These are phyloP conservation scores for Tenthredo distinguenda DNA, from an alignment of 2,888 invertebrate species.

Conservation along the genomic window DNA sequence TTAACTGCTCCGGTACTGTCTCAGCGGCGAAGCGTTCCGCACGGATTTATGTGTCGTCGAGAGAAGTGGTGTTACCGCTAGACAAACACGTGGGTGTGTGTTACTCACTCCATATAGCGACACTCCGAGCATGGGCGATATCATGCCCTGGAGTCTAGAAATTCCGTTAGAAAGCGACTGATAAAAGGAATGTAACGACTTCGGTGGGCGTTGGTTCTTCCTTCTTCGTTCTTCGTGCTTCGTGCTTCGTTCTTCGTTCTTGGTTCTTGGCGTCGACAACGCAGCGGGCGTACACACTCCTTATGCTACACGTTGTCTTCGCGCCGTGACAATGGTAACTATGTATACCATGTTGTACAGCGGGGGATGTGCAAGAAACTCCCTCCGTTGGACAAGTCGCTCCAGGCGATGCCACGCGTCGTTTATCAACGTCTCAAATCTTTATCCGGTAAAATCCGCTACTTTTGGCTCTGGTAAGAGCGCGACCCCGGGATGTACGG, in stretches of 20 bases:
- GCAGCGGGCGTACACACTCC: constrained; percentile 11
- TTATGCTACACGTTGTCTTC: constrained; percentile 22
- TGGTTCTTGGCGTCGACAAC: neutral
- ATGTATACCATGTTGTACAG: constrained; percentile 12
- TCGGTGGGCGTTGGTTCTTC: constrained; percentile 39
- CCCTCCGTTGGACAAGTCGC: constrained; percentile 2
- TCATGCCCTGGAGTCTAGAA: constrained; percentile 44
- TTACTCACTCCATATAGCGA: constrained; percentile 22
- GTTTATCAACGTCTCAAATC: constrained; percentile 50
- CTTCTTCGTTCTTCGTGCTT: neutral
- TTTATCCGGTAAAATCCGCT: constrained; percentile 45
- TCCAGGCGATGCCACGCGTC: constrained; percentile 44
- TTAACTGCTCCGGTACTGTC: constrained; percentile 51
- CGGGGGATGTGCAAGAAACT: constrained; percentile 6
- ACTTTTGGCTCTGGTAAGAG: constrained; percentile 37
- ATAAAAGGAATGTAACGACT: constrained; percentile 45
- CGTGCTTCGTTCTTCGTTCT: neutral
- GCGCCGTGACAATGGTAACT: neutral
- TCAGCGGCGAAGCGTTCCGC: constrained; percentile 39
- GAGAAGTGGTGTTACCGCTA: constrained; percentile 11
- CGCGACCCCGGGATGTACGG: neutral
- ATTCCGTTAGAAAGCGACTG: constrained; percentile 51
- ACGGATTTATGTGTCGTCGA: constrained; percentile 51
- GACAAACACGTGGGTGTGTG: constrained; percentile 29
- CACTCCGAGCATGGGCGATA: constrained; percentile 39